These are phyloP conservation scores for Eueides isabella DNA, from an alignment of 1,140 invertebrate species.

Conservation along the genomic window DNA sequence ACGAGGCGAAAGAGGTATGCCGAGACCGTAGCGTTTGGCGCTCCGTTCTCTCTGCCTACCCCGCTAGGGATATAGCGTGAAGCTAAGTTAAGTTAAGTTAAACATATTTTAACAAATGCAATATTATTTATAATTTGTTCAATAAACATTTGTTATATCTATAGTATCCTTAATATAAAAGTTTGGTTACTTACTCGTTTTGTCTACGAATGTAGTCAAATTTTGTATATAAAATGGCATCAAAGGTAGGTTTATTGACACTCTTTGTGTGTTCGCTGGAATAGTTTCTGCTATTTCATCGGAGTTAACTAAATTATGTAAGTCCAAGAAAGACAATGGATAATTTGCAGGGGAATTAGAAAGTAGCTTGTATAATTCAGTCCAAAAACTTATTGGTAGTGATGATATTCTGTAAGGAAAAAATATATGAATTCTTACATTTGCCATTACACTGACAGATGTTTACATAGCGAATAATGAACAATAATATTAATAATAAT, in stretches of 20 bases:
- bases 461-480: no score
- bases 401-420: conserved; percentile 61
- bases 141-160: no score
- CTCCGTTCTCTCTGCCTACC: no score
- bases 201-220: conserved; percentile 55
- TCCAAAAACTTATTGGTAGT: conserved; percentile 60
- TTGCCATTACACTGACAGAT: no score
- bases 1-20: no score
- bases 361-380: conserved; percentile 62
- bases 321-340: conserved; percentile 59
- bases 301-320: conserved; percentile 26
- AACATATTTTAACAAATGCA: no score
- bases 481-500: no score
- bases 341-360: conserved; percentile 60
- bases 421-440: neutral
- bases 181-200: conserved; percentile 50
- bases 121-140: no score
- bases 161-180: no score
- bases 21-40: no score
- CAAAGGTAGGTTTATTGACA: conserved; percentile 62
- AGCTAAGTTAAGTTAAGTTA: no score
- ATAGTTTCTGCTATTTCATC: conserved; percentile 47
- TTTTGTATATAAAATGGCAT: conserved; percentile 67
- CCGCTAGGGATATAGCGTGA: no score
- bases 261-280: conserved; percentile 54